Percentiles rank a stretch among this genome's conserved stretches.
Evolutionary conservation across 64 coral and sea anemone genomes (phyloP).

Genomic region (Catalaphyllia jardinei): DNA sequence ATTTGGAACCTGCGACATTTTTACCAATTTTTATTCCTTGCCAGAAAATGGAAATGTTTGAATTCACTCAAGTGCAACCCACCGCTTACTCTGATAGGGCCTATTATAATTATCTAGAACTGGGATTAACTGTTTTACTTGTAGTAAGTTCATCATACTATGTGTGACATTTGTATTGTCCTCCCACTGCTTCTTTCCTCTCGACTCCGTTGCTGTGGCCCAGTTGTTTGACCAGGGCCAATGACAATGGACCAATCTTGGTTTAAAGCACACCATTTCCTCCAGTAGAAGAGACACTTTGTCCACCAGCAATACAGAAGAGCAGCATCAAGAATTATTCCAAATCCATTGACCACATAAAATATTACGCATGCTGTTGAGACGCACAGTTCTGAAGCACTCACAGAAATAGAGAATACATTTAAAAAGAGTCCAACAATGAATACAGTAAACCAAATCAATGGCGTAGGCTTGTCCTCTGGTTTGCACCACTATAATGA

Average conservation of each 20-base stretch:
- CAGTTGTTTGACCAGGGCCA: slow-evolving; percentile 5
- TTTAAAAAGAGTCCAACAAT: slow-evolving; percentile 91
- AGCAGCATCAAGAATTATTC: slow-evolving; percentile 83
- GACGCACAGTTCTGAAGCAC: slow-evolving; percentile 88
- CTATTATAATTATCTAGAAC: too few relatives aligned
- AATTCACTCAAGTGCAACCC: too few relatives aligned
- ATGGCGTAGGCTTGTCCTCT: slow-evolving; percentile 85
- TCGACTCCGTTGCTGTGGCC: slow-evolving; percentile 22
- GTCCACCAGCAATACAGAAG: slow-evolving; percentile 97
- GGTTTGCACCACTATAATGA: slow-evolving; percentile 78
- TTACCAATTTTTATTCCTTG: too few relatives aligned
- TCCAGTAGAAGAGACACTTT: slow-evolving; percentile 90
- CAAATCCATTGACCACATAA: slow-evolving; percentile 95
- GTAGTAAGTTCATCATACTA: slow-evolving; percentile 38
- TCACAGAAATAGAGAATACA: slow-evolving; percentile 87
- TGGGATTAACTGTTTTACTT: neutral
- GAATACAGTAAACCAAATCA: slow-evolving; percentile 92
- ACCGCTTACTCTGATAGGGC: too few relatives aligned
- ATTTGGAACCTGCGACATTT: too few relatives aligned
- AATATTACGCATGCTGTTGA: slow-evolving; percentile 91
- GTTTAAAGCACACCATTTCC: slow-evolving; percentile 90
- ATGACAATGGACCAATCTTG: slow-evolving; percentile 89
- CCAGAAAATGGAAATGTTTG: too few relatives aligned
- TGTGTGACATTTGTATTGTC: slow-evolving; percentile 84
- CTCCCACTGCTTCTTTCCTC: slow-evolving; percentile 71